These are phyloP conservation scores for Sylvicola fuscatus DNA, from an alignment of 2,888 invertebrate species.

Conservation along the genomic window DNA sequence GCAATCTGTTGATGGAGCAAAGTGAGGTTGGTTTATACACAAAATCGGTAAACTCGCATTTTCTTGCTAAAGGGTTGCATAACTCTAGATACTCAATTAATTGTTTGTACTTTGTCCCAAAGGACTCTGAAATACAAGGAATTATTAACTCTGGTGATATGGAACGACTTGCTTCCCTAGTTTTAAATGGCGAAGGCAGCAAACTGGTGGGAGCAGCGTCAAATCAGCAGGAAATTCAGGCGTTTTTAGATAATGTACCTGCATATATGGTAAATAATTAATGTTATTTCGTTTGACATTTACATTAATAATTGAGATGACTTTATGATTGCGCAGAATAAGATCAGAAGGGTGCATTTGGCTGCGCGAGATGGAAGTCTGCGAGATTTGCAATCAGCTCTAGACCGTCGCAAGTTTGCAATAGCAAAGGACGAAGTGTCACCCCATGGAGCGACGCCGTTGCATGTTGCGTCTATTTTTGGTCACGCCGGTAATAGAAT, in stretches of 20 bases:
- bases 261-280: conserved; percentile 60
- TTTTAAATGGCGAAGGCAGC: conserved; percentile 73
- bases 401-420: conserved; percentile 79
- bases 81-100: background rate
- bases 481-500: conserved; percentile 46
- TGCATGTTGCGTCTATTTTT: conserved; percentile 71
- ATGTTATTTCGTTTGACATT: background rate
- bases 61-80: too few species aligned
- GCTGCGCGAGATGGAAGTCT: conserved; percentile 72
- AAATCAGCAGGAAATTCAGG: conserved; percentile 57
- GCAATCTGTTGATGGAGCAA: conserved; percentile 7
- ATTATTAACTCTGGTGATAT: conserved; percentile 58
- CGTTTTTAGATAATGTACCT: conserved; percentile 72
- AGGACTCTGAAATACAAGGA: conserved; percentile 42
- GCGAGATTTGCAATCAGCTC: conserved; percentile 60
- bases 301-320: conserved; percentile 1
- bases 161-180: conserved; percentile 75
- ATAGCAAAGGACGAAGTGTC: conserved; percentile 68
- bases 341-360: conserved; percentile 73
- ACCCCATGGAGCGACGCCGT: conserved; percentile 64
- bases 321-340: conserved; percentile 39
- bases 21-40: too few species aligned
- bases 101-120: too few species aligned
- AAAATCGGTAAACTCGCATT: background rate
- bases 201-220: conserved; percentile 48